Base-by-base conservation (phyloP, 64 coral and sea anemone genomes). In the Pocillopora verrucosa region DNA sequence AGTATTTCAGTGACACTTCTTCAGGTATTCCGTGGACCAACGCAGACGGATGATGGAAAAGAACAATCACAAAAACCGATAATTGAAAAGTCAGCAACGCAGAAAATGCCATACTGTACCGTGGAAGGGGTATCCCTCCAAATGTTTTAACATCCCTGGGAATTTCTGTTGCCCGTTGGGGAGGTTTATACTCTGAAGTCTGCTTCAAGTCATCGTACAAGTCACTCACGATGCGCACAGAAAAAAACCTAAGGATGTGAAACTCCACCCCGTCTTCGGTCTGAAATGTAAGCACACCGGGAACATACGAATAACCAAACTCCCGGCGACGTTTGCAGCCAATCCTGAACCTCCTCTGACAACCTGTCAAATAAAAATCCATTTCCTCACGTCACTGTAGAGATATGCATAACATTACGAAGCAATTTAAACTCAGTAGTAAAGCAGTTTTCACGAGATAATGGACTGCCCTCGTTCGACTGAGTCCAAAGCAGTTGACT, bases 241-340 rank as follows among this genome's bases (percentile, higher is more conserved):
- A 94, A 37, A 94, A 81, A 78, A 94, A 94, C 4, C 93, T 89
- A 76, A 94, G 72, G 60, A 91, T 91, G 12, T 87, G 84, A 63
- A 94, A 94, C 34, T 94, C 93, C 22, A 5, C 41, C 11, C 16
- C 60, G 9, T 87, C 70, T 65, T 38, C 24, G 17, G 80, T 83
- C 36, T 83, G 9, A 11, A 94, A 88, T 65, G 88, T 76, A 5
- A 94, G 61, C n/a, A 94, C 93, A 2, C 36, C 93, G 11, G 93
- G 93, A 51, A 94, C 93, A 75, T 94, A 94, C 38, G 88, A 90
- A 51, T 94, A 90, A 57, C 93, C 93, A 91, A 79, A 94, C 60
- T 94, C 89, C 25, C 45, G 22, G 15, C 89, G 88, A 15, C 36
- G 25, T 7, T 73, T 61, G 60, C 93, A 94, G 16, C 93, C 93